Evolutionary conservation across 2,113 vertebrate species (phyloP).

Genomic region (Albula goreensis): DNA sequence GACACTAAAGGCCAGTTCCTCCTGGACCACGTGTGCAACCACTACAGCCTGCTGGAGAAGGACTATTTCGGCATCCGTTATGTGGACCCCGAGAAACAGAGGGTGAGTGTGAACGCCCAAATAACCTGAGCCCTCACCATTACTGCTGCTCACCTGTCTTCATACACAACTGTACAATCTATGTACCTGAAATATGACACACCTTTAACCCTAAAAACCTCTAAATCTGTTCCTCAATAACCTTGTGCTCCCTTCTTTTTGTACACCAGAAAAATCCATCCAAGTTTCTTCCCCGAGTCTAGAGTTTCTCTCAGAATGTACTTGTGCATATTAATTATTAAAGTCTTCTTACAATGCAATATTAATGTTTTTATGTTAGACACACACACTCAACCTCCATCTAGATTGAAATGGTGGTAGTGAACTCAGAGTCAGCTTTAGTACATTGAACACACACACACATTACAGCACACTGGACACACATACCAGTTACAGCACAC

Average conservation of each 20-base stretch:
- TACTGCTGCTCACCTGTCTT: neutral
- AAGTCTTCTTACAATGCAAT: slow-evolving; percentile 32
- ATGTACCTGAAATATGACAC: neutral
- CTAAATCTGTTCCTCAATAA: neutral
- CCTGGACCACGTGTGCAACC: slow-evolving; percentile 94
- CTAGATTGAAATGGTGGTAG: neutral
- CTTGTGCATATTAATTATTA: slow-evolving; percentile 40
- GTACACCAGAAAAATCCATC: neutral
- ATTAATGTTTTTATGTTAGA: slow-evolving; percentile 27
- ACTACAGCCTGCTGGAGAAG: slow-evolving; percentile 95
- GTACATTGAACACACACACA: neutral
- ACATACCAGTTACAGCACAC: no score
- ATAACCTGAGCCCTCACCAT: no score
- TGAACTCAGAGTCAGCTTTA: neutral
- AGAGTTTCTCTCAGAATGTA: slow-evolving; percentile 31
- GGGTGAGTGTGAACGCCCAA: slow-evolving; percentile 75
- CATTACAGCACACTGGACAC: neutral
- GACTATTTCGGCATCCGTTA: slow-evolving; percentile 98
- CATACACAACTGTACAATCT: neutral
- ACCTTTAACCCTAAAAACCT: neutral
- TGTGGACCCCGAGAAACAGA: slow-evolving; percentile 94
- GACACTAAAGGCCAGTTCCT: slow-evolving; percentile 97
- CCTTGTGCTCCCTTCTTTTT: neutral
- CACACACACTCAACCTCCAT: neutral
- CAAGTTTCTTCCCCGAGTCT: neutral